phyloP scores from a whole-genome alignment of 1,140 invertebrate species.

The Lepidotrigona ventralis region DNA sequence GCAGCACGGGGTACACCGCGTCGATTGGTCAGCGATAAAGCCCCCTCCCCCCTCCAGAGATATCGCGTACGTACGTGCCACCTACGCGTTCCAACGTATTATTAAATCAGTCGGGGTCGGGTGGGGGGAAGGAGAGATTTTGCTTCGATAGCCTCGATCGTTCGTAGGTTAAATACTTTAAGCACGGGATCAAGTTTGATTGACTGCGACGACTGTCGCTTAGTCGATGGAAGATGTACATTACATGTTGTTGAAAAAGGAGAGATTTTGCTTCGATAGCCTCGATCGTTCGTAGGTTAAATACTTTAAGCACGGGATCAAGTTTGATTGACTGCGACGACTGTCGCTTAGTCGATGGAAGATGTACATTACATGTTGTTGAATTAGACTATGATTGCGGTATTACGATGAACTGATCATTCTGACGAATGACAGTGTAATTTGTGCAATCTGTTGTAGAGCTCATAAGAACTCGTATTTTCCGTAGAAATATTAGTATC shows the following conservation, averaged over 20 bases:
- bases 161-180: constrained; percentile 3
- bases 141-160: not conserved
- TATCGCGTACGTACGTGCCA: not conserved
- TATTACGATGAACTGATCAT: not conserved
- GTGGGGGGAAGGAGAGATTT: too few relatives aligned
- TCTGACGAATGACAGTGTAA: not conserved
- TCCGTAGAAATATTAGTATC: too few relatives aligned
- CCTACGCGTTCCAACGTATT: constrained; percentile 5
- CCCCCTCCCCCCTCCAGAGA: not conserved
- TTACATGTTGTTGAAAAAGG: too few relatives aligned
- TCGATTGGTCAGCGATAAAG: constrained; percentile 29
- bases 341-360: not conserved
- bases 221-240: not conserved
- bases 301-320: constrained; percentile 3
- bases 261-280: not conserved
- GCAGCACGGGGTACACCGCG: too few relatives aligned
- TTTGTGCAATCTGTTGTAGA: too few relatives aligned
- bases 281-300: not conserved
- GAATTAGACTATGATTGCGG: not conserved
- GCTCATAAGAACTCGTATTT: too few relatives aligned
- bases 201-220: not conserved
- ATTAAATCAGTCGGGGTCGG: not conserved
- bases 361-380: too few relatives aligned
- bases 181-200: not conserved
- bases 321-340: not conserved